Evolutionary conservation across 2,888 invertebrate genomes (phyloP), one percentile per base, ranked within the genome.

Genomic region (Chydorus sphaericus): DNA sequence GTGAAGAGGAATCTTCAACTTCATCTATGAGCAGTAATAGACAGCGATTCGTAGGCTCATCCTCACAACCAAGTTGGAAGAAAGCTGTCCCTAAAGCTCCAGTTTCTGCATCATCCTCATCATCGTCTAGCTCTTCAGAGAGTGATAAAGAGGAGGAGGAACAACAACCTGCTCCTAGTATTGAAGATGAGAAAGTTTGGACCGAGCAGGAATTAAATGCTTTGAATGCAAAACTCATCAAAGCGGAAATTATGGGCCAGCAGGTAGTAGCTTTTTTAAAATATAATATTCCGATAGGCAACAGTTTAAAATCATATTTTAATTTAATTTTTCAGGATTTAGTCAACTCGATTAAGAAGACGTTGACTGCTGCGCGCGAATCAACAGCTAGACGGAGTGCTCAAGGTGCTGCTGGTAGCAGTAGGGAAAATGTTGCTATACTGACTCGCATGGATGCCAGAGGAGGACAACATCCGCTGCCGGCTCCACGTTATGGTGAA

Each of bases 221-320:
- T 63, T 69, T 98, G 39, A 90, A 83, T 38, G 91, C 94, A 2
- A 90, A 85, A 72, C 79, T 93, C 60, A 74, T 97, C 0, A 92
- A 92, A 73, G 94, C 96, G 14, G 93, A 97, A 77, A 80, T 98
- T 63, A 79, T 91, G 76, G 94, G 92, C 18, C 82, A 94, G 67
- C 71, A 68, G 63, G 79, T 76, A 63, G 6, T 50, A 8, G 30
- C 28, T 39, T 26, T 2, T 10, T 10, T 48, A 7, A 20, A 18
- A 14, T 39, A 10, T 20, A 18, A 1, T 39, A 16, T 8, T 39
- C 10, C 10, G 16, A 16, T 39, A 20, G n/a, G n/a, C n/a, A n/a
- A n/a, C 8, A 10, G n/a, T 39, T 16, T 6, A 29, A 5, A 29
- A 30, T 11, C 16, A 30, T 3, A 31, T 29, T 7, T 29, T 4